A percentile compares a stretch with the other conserved stretches of the same genome.
phyloP scores from a whole-genome alignment of 2,888 invertebrate species.

The Pocota personata region DNA sequence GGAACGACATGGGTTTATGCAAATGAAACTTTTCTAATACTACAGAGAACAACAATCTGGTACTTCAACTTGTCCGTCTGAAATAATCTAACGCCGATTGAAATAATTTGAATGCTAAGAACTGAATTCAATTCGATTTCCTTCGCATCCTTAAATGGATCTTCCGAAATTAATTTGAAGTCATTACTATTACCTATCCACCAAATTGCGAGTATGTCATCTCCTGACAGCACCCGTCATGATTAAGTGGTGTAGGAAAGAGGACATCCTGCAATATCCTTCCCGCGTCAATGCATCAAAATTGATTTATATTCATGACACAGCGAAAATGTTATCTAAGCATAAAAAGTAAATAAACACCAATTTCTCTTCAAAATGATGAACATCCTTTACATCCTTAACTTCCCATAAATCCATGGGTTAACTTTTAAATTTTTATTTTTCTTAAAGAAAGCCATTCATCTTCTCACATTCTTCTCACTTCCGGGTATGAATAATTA shows the following conservation, averaged over 20 bases:
- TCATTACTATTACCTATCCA: not conserved
- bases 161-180: no score
- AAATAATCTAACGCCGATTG: no score
- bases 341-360: not conserved
- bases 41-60: no score
- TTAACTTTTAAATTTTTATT: not conserved
- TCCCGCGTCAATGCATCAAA: not conserved
- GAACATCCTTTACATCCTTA: not conserved
- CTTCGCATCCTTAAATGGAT: no score
- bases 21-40: no score
- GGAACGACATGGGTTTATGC: no score
- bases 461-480: not conserved
- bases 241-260: not conserved
- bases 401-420: not conserved
- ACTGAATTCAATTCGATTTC: no score
- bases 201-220: not conserved
- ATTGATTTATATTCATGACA: not conserved
- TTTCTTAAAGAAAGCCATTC: not conserved
- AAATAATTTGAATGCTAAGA: no score
- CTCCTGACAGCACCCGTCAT: not conserved
- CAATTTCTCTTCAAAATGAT: not conserved
- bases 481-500: not conserved
- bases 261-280: not conserved
- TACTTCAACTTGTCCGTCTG: no score
- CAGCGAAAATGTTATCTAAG: not conserved